Base-by-base conservation (phyloP, 2,888 invertebrate genomes). In the Morinoia aosen region DNA sequence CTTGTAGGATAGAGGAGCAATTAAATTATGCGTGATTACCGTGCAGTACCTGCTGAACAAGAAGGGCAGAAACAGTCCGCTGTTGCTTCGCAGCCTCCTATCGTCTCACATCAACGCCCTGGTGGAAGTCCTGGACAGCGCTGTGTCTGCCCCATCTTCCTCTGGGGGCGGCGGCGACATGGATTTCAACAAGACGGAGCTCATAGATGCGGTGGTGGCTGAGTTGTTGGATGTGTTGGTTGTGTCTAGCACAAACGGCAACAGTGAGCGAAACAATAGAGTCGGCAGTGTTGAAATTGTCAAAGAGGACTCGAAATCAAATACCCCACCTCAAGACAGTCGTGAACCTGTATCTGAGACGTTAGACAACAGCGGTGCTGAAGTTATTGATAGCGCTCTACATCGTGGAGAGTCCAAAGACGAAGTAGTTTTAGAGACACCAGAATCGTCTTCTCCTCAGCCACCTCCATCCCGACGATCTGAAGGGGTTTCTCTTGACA, bases 41-140 rank as follows among this genome's bases (percentile, higher is more conserved):
- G 76, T 64, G 48, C 95, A 95, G 95, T 64, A 64, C 95, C 95
- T 95, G 64, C 40, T 95, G 95, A 95, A 33, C 61, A 58, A 95
- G 95, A 95, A 64, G 48, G 95, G 61, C 0, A 40, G 48, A 33
- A 39, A 64, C 64, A 58, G 57, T 58, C 58, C 58, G 14, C 40
- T 33, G 40, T 48, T 95, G 58, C 64, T 95, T 1, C 95, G 64
- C 95, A 64, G 39, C 16, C 95, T 95, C 61, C 40, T 95, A 10
- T 95, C 95, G 56, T 64, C 58, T 2, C 95, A 95, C 64, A 33
- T 95, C 61, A 61, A 58, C 39, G 11, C 14, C 7, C 48, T 95
- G 58, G 33, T 95, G 39, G 48, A 40, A 7, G 95, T 95, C 4
- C 95, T 95, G 95, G 95, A 95, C 61, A 58, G 40, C 12, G 95